phyloP scores from a whole-genome alignment of 37 sponge, comb jelly and placozoan genomes.

The Aplysina aerophoba region DNA sequence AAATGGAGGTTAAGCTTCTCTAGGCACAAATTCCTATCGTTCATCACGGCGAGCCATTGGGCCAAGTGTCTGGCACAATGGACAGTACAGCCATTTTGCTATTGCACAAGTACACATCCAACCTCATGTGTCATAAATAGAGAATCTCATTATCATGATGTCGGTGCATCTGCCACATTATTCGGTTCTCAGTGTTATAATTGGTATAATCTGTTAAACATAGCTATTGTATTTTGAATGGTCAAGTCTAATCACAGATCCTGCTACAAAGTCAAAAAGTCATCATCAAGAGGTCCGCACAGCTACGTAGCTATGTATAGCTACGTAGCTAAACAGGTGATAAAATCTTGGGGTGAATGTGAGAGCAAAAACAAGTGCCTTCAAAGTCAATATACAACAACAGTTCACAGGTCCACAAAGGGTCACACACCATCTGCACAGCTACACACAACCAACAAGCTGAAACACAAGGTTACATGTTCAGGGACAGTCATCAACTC shows the following conservation, averaged over 20 bases:
- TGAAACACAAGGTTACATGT: too few relatives aligned
- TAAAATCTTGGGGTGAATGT: background rate
- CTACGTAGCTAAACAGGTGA: background rate
- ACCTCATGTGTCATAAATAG: background rate
- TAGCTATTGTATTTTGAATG: background rate
- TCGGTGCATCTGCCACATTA: background rate
- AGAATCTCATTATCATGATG: conserved; percentile 2
- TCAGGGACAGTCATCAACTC: too few relatives aligned
- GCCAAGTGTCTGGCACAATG: background rate
- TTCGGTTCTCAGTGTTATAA: background rate
- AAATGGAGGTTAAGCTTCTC: too few relatives aligned
- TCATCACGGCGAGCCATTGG: conserved; percentile 2
- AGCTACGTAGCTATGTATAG: background rate
- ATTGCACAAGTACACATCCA: background rate
- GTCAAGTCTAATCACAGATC: conserved; percentile 8
- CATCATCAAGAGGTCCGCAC: background rate
- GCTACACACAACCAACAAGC: too few relatives aligned
- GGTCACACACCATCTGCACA: too few relatives aligned
- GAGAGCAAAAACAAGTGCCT: too few relatives aligned
- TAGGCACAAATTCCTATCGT: too few relatives aligned
- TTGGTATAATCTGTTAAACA: background rate
- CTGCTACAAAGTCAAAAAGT: background rate
- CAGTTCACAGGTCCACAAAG: too few relatives aligned
- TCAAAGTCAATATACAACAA: too few relatives aligned
- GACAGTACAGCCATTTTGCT: conserved; percentile 2